Evolutionary conservation across 2,113 vertebrate genomes (phyloP), one percentile per base, ranked within the genome.

Genomic region (Ctenodactylus gundi): DNA sequence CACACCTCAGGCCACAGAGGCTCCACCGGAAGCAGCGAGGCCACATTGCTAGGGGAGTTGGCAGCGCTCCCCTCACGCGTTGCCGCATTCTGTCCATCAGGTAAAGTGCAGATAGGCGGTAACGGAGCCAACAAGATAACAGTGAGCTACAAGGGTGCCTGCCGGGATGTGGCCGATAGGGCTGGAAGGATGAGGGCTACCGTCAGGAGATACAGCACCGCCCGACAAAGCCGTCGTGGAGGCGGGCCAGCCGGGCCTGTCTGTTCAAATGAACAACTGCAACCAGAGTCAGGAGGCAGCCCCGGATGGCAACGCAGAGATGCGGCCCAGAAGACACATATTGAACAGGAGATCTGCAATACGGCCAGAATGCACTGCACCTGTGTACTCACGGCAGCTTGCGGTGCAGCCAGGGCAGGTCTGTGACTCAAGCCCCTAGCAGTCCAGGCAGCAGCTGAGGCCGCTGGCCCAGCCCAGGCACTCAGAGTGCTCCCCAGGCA

Each of bases 61-160:
- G 53, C 3, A 2, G 0, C 41, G 11, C 0, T 8, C 17, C 18
- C 23, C 41, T 14, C 55, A 31, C 1, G 0, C 0, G 0, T 13
- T 58, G n/a, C 73, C 92, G 34, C 14, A 27, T 46, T 41, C 70
- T 41, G 49, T 51, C 68, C 68, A 78, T 95, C 83, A 67, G 25
- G 49, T 34, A 77, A 73, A 83, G 55, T 25, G 31, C 29, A 93
- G 87, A 67, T n/a, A 75, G 93, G 67, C 68, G 76, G 80, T 13
- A 91, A 89, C 53, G n/a, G 31, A 85, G 25, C 31, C 53, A 55
- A 93, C 68, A 60, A 89, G 87, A 94, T 86, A 89, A 88, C 91
- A 82, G 83, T 15, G 76, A 94, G 75, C 46, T 53, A 39, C 64
- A 76, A 55, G 83, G 41, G 3, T 27, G 84, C 51, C 44, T 88